A percentile compares a stretch with the other conserved stretches of the same genome.
Conservation (phyloP, 53 echinoderm and acorn worm species). For the Holothuria leucospilota region DNA sequence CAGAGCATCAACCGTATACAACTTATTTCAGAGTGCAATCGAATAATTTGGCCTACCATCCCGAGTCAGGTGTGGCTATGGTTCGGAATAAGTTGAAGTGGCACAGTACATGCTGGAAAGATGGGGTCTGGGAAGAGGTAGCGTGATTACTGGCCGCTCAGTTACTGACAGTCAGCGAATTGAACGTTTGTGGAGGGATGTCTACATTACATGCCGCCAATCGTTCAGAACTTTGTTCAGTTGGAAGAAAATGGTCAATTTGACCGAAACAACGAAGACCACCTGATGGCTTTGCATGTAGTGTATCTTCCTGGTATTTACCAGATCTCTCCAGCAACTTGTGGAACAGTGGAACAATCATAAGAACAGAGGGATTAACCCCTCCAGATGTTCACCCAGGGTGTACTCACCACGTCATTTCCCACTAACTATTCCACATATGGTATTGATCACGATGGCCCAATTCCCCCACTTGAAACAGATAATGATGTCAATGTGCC, state of each 20-base stretch:
- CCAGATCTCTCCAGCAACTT: constrained; percentile 54
- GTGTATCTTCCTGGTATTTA: constrained; percentile 60
- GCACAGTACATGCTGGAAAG: too few relatives aligned
- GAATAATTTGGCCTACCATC: too few relatives aligned
- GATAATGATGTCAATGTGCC: background rate
- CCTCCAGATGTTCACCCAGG: constrained; percentile 54
- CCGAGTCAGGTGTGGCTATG: too few relatives aligned
- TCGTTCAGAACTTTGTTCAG: background rate
- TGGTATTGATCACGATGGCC: background rate
- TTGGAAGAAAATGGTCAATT: background rate
- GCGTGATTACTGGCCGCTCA: too few relatives aligned
- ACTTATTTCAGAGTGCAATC: background rate
- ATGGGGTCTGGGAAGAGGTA: too few relatives aligned
- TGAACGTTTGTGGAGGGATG: too few relatives aligned
- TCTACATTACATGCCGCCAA: background rate
- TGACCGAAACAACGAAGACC: constrained; percentile 33
- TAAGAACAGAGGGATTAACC: constrained; percentile 57
- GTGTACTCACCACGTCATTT: background rate
- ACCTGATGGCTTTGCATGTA: constrained; percentile 47
- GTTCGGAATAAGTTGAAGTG: too few relatives aligned
- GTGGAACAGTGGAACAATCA: constrained; percentile 60
- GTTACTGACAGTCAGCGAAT: too few relatives aligned
- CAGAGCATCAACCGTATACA: background rate
- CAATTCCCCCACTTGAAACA: background rate
- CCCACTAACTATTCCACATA: background rate